These are phyloP conservation scores for Metopia argyrocephala DNA, from an alignment of 2,888 invertebrate genomes.

Conservation along the genomic window DNA sequence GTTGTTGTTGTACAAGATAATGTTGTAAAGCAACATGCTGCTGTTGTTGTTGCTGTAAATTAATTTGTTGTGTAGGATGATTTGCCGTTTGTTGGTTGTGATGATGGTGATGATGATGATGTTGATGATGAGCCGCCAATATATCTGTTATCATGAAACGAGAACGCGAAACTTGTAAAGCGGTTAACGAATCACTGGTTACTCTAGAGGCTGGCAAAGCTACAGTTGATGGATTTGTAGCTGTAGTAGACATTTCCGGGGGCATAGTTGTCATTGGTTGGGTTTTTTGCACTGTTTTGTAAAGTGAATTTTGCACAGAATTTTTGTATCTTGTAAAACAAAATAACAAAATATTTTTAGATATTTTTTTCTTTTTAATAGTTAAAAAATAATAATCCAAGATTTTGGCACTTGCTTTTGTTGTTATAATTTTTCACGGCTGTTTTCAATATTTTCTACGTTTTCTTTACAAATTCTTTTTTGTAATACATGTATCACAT, in stretches of 20 bases:
- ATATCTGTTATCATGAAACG: slow-evolving; percentile 95
- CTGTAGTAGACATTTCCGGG: slow-evolving; percentile 75
- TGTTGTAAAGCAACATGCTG: slow-evolving; percentile 70
- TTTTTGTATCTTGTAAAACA: background rate
- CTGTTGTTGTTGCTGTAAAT: slow-evolving; percentile 67
- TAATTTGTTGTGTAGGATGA: slow-evolving; percentile 70
- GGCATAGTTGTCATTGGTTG: slow-evolving; percentile 76
- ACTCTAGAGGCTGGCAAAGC: slow-evolving; percentile 61
- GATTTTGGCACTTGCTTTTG: slow-evolving; percentile 23
- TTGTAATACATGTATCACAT: background rate
- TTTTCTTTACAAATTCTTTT: background rate
- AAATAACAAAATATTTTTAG: background rate
- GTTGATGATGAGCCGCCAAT: slow-evolving; percentile 80
- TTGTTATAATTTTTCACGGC: background rate
- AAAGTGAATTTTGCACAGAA: background rate
- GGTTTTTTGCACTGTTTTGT: too few species aligned
- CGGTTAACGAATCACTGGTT: slow-evolving; percentile 79
- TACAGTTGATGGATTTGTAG: slow-evolving; percentile 68
- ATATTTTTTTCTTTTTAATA: background rate
- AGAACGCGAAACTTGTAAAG: slow-evolving; percentile 85
- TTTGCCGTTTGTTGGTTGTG: slow-evolving; percentile 65
- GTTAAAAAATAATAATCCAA: background rate
- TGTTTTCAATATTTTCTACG: background rate
- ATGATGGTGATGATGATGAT: slow-evolving; percentile 68
- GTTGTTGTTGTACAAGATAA: slow-evolving; percentile 74